A percentile compares a stretch with the other conserved stretches of the same genome.
These are phyloP conservation scores for Hippocampus guttulatus DNA, from an alignment of 2,113 vertebrate species.

Conservation along the genomic window DNA sequence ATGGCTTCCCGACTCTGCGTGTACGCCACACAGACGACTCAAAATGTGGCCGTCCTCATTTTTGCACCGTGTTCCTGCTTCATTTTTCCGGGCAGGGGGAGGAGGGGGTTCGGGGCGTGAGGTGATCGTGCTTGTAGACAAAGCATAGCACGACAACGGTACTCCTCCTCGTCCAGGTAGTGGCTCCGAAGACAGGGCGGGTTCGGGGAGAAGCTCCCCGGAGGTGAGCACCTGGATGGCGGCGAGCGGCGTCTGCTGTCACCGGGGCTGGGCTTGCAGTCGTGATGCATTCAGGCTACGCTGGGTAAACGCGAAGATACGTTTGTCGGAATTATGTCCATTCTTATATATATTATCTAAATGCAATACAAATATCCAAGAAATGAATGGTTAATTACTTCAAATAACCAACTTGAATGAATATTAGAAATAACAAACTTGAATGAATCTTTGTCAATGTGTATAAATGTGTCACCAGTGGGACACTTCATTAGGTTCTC, in stretches of 20 bases:
- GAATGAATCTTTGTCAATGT: background rate
- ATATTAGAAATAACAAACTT: no score
- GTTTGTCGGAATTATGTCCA: background rate
- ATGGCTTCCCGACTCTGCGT: constrained; percentile 24
- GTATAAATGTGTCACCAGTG: background rate
- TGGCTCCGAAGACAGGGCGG: background rate
- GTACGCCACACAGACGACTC: constrained; percentile 28
- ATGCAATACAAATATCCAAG: background rate
- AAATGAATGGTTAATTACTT: background rate
- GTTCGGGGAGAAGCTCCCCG: background rate
- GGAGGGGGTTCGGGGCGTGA: background rate
- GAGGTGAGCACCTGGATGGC: constrained; percentile 43
- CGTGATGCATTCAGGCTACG: constrained; percentile 26
- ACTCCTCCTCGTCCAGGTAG: background rate
- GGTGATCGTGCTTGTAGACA: constrained; percentile 9
- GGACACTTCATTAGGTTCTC: background rate
- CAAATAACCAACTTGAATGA: background rate
- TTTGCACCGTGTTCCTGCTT: constrained; percentile 32
- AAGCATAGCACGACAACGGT: constrained; percentile 3
- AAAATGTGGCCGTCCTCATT: constrained; percentile 48
- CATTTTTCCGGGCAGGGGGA: constrained; percentile 5
- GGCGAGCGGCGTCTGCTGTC: constrained; percentile 39
- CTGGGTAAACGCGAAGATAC: constrained; percentile 7
- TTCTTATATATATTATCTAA: background rate
- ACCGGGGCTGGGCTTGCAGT: constrained; percentile 48